phyloP scores from a whole-genome alignment of 2,888 invertebrate species.

The Agrotis ipsilon region DNA sequence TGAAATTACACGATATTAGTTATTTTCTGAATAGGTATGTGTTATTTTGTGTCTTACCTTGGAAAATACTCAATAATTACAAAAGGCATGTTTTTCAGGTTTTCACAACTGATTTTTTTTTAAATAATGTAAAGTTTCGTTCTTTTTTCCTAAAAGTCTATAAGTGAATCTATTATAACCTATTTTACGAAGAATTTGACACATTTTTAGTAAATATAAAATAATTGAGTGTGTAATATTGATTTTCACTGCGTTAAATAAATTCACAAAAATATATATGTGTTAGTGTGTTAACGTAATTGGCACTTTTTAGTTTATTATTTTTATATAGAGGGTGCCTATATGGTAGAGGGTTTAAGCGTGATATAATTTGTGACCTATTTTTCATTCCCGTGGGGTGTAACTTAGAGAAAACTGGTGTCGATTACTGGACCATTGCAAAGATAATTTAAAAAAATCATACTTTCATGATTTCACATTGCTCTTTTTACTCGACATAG shows the following conservation, averaged over 20 bases:
- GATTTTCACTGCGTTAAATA: background rate
- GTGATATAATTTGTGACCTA: conserved; percentile 2
- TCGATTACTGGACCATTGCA: background rate
- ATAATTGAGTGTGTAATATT: background rate
- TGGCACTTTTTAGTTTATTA: background rate
- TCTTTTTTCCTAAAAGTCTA: background rate
- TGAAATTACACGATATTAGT: background rate
- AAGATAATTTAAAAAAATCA: background rate
- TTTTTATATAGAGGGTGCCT: background rate
- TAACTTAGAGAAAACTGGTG: background rate
- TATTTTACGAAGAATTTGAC: too few species aligned
- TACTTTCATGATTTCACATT: too few species aligned
- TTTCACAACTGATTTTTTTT: background rate
- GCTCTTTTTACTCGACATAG: too few species aligned
- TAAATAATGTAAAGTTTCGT: too few species aligned
- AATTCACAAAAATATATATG: too few species aligned
- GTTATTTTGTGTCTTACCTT: too few species aligned
- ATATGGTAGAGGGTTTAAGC: background rate
- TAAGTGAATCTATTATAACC: too few species aligned
- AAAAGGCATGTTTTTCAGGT: background rate
- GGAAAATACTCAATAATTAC: too few species aligned
- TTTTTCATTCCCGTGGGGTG: background rate
- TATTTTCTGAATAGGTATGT: background rate
- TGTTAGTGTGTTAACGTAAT: background rate
- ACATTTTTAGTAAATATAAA: background rate